These are phyloP conservation scores for Patella caerulea DNA, from an alignment of 2,888 invertebrate genomes.

Conservation along the genomic window DNA sequence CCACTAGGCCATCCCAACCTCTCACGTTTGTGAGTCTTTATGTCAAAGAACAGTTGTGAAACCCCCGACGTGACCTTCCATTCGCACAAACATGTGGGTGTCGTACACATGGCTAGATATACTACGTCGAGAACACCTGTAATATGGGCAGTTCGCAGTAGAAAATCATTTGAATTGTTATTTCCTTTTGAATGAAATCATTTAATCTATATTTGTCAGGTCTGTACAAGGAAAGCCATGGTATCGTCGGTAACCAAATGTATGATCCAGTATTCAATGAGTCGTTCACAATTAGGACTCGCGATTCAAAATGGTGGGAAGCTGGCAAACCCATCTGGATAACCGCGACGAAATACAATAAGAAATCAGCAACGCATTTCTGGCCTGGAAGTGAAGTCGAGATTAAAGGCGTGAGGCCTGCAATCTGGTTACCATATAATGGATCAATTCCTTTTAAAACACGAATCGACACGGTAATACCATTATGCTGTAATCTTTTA, in stretches of 20 bases:
- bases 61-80: too few species aligned
- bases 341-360: slow-evolving; percentile 75
- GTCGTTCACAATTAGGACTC: slow-evolving; percentile 43
- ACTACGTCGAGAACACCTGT: too few species aligned
- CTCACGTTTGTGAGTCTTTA: too few species aligned
- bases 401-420: slow-evolving; percentile 73
- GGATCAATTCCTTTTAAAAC: slow-evolving; percentile 73
- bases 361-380: slow-evolving; percentile 74
- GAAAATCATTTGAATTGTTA: too few species aligned
- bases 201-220: slow-evolving; percentile 72
- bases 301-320: slow-evolving; percentile 58
- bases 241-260: slow-evolving; percentile 78
- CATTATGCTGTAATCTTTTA: too few species aligned
- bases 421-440: slow-evolving; percentile 69
- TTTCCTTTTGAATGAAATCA: too few species aligned
- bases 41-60: too few species aligned
- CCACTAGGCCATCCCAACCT: too few species aligned
- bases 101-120: too few species aligned
- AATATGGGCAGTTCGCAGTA: too few species aligned
- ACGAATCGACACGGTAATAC: slow-evolving; percentile 76
- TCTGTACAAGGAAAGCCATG: slow-evolving; percentile 79
- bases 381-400: slow-evolving; percentile 79
- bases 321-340: slow-evolving; percentile 63
- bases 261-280: slow-evolving; percentile 74
- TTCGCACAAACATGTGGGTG: too few species aligned